Conservation (phyloP, 2,888 invertebrate species). For the Parasteatoda lunata region DNA sequence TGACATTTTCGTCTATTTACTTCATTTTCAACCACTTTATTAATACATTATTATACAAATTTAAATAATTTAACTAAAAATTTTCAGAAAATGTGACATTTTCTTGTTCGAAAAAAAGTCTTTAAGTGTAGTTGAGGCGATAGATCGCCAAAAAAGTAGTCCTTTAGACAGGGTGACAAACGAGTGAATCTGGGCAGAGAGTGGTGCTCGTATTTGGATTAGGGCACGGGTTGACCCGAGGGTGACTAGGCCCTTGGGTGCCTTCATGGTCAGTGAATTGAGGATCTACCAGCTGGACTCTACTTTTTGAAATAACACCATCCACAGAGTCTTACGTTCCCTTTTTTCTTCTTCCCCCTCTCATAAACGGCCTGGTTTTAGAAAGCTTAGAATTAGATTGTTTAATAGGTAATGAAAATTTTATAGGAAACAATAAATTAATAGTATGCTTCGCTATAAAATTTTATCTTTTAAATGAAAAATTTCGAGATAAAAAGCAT, state of each 20-base stretch:
- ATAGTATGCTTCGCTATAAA: too few relatives aligned
- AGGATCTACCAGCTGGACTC: constrained; percentile 59
- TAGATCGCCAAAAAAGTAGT: constrained; percentile 32
- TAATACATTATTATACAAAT: too few relatives aligned
- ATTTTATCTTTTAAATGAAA: too few relatives aligned
- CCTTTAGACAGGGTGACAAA: constrained; percentile 27
- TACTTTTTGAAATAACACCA: constrained; percentile 60
- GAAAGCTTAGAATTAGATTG: neutral
- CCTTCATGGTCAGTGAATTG: constrained; percentile 45
- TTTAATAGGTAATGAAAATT: too few relatives aligned
- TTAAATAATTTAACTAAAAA: too few relatives aligned
- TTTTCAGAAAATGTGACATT: too few relatives aligned
- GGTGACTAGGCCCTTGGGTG: constrained; percentile 54
- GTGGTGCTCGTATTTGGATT: constrained; percentile 65
- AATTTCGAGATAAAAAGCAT: too few relatives aligned
- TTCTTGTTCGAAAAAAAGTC: too few relatives aligned
- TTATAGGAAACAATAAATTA: too few relatives aligned
- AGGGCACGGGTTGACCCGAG: constrained; percentile 59
- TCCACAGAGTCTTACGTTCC: constrained; percentile 18
- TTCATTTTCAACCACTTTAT: too few relatives aligned
- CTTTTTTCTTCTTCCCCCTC: neutral
- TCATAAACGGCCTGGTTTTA: neutral
- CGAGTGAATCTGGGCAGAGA: constrained; percentile 43
- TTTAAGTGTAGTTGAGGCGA: neutral
- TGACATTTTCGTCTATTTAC: too few relatives aligned